Evolutionary conservation across 2,797 vertebrate species (phyloP).

Genomic region (Gadopsis bispinosus): DNA sequence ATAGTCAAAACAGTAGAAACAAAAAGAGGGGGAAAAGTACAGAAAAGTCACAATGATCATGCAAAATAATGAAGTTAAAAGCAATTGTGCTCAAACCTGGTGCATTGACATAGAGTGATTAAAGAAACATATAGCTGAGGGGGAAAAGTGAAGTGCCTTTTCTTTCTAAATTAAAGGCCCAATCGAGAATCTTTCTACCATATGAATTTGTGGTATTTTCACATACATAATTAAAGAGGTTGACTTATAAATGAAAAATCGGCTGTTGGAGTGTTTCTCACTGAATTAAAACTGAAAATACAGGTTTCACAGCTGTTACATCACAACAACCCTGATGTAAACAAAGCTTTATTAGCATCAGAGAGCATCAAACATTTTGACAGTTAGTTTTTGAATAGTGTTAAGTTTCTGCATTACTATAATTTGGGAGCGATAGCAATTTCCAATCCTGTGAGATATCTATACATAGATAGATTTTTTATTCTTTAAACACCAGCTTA

Average conservation of each 20-base stretch:
- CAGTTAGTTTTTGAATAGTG: not conserved
- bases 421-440: not conserved
- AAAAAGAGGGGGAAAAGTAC: conserved; percentile 39
- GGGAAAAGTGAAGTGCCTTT: not conserved
- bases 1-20: conserved; percentile 67
- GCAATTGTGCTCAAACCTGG: conserved; percentile 11
- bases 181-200: not conserved
- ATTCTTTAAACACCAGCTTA: too few relatives aligned
- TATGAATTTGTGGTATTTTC: conserved; percentile 6
- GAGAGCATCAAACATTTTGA: not conserved
- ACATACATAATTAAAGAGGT: not conserved
- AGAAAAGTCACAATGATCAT: conserved; percentile 25
- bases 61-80: conserved; percentile 42
- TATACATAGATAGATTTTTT: too few relatives aligned
- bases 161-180: not conserved
- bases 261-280: not conserved
- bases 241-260: not conserved
- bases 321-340: not conserved
- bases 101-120: not conserved
- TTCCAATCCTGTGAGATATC: not conserved
- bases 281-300: not conserved
- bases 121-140: not conserved
- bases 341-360: not conserved
- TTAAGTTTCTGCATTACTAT: not conserved
- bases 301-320: not conserved